phyloP scores from a whole-genome alignment of 2,113 vertebrate species.

The Scolopax mira region DNA sequence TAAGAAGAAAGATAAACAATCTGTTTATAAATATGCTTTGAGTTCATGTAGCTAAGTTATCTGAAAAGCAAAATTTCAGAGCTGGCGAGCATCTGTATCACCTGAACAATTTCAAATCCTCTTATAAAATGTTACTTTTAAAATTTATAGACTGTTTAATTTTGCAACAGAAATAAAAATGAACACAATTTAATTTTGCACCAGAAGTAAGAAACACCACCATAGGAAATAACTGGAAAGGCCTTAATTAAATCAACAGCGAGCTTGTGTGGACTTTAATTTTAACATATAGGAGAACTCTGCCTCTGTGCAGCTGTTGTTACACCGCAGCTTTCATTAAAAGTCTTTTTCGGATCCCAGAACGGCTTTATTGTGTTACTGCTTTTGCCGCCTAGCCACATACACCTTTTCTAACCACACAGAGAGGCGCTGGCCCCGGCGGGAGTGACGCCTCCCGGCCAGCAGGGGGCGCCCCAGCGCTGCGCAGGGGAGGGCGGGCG shows the following conservation, averaged over 20 bases:
- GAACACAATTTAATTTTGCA: rapidly evolving
- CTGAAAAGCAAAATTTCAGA: not conserved
- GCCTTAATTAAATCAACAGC: not conserved
- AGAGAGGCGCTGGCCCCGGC: not conserved
- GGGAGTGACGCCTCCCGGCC: not conserved
- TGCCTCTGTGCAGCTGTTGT: not conserved
- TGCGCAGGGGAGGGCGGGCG: not conserved
- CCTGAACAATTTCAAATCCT: not conserved
- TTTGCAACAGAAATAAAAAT: not conserved
- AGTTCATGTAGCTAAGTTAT: not conserved
- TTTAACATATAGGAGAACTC: rapidly evolving
- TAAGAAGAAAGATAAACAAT: not conserved
- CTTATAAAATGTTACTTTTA: not conserved
- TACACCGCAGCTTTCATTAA: not conserved
- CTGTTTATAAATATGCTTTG: not conserved
- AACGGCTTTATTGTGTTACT: too few species aligned
- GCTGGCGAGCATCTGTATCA: not conserved
- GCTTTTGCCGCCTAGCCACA: too few species aligned
- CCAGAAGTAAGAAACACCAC: not conserved
- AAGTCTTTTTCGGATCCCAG: not conserved
- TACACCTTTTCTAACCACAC: not conserved
- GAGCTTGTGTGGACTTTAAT: not conserved
- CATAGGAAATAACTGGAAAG: not conserved
- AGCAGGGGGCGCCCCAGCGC: not conserved
- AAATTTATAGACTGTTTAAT: rapidly evolving